phyloP scores from a whole-genome alignment of 92 coral and sea anemone genomes.

The Galaxea fascicularis region DNA sequence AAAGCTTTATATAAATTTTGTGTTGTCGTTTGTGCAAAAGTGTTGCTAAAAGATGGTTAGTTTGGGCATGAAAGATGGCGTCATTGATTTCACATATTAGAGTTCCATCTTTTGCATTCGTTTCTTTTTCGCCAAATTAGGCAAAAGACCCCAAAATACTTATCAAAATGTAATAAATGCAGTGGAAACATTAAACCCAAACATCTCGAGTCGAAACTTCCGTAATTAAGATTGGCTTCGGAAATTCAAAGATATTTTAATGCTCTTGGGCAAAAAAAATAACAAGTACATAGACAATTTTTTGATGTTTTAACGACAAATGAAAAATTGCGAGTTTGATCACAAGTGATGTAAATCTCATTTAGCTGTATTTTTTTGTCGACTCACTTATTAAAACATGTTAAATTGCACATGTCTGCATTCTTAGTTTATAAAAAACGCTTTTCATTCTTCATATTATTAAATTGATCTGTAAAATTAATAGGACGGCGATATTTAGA shows the following conservation, averaged over 20 bases:
- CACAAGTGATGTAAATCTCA: background rate
- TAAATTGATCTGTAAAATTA: constrained; percentile 4
- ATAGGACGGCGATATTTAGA: background rate
- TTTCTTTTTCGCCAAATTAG: constrained; percentile 30
- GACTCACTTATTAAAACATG: background rate
- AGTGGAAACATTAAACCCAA: constrained; percentile 17
- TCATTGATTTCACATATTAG: constrained; percentile 24
- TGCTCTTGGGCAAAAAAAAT: background rate
- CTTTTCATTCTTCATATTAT: background rate
- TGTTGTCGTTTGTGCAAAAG: background rate
- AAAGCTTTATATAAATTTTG: constrained; percentile 12
- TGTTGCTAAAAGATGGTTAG: constrained; percentile 4
- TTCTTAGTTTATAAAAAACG: background rate
- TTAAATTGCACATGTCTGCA: background rate
- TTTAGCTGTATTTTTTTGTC: background rate
- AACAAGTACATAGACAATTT: background rate
- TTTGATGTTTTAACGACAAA: constrained; percentile 3
- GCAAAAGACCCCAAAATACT: constrained; percentile 21
- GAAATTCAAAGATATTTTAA: background rate
- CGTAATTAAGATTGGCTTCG: constrained; percentile 17
- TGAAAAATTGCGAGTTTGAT: background rate
- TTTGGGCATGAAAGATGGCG: background rate
- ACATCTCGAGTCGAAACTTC: constrained; percentile 12
- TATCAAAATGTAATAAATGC: background rate
- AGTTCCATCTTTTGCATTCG: background rate